These are phyloP conservation scores for Nestor notabilis DNA, from an alignment of 2,113 vertebrate species.

Conservation along the genomic window DNA sequence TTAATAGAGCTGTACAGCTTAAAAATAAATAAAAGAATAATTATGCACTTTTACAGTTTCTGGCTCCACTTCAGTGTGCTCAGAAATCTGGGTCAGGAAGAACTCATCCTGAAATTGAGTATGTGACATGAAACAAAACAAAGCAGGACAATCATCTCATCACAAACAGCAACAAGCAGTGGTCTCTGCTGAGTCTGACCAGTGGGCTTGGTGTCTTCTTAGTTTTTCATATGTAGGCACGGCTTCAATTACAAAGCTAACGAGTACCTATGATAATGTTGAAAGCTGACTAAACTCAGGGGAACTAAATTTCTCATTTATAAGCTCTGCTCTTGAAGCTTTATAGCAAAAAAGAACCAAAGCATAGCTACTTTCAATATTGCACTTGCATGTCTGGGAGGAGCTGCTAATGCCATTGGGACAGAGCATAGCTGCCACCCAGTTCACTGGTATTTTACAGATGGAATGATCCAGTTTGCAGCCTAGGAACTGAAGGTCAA, in stretches of 20 bases:
- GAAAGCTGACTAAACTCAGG: slow-evolving; percentile 12
- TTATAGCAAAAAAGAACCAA: not conserved
- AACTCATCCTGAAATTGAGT: slow-evolving; percentile 19
- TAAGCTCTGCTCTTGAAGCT: not conserved
- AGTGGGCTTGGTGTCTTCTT: not conserved
- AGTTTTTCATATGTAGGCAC: not conserved
- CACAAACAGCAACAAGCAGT: not conserved
- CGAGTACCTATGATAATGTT: not conserved
- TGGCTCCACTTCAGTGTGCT: slow-evolving; percentile 24
- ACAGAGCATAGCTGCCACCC: not conserved
- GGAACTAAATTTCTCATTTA: not conserved
- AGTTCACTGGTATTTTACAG: not conserved
- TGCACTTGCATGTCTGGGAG: not conserved
- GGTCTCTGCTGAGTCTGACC: not conserved
- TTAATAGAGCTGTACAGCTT: slow-evolving; percentile 53
- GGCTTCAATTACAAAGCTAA: not conserved
- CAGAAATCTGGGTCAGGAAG: slow-evolving; percentile 49
- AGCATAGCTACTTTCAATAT: not conserved
- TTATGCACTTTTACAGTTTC: slow-evolving; percentile 46
- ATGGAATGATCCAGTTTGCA: not conserved
- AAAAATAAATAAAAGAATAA: slow-evolving; percentile 64
- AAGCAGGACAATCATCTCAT: not conserved
- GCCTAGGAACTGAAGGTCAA: not conserved
- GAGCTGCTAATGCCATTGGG: not conserved
- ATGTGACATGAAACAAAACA: slow-evolving; percentile 9